Evolutionary conservation across 1,140 invertebrate species (phyloP).

Genomic region (Bombus impatiens): DNA sequence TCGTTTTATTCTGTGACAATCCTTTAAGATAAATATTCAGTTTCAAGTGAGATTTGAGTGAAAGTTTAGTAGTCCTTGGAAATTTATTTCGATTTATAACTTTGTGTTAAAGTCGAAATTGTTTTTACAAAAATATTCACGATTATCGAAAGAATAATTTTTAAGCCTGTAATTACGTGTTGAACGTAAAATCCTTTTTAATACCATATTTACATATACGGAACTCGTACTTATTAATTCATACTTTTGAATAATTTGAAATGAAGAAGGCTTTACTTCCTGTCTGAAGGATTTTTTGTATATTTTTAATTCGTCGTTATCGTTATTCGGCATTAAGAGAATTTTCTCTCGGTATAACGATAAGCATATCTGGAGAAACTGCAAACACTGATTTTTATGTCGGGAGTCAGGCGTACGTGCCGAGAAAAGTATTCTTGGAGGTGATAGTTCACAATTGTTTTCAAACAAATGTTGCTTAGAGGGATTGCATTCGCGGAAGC

Average conservation of each 20-base stretch:
- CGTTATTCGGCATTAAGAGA: neutral
- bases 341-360: neutral
- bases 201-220: neutral
- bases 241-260: neutral
- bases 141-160: neutral
- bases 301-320: neutral
- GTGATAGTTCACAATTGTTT: constrained; percentile 5
- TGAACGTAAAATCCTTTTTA: too few species aligned
- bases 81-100: neutral
- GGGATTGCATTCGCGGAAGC: constrained; percentile 63
- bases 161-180: too few species aligned
- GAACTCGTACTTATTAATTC: neutral
- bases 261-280: neutral
- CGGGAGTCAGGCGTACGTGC: neutral
- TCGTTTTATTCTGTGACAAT: neutral
- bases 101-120: neutral
- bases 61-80: neutral
- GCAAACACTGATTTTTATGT: constrained; percentile 13
- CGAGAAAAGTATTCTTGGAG: constrained; percentile 30
- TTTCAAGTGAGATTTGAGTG: neutral
- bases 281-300: neutral
- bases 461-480: constrained; percentile 47
- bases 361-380: neutral
- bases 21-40: neutral
- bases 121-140: neutral